phyloP scores from a whole-genome alignment of 2,797 vertebrate genomes.

The Paguma larvata region DNA sequence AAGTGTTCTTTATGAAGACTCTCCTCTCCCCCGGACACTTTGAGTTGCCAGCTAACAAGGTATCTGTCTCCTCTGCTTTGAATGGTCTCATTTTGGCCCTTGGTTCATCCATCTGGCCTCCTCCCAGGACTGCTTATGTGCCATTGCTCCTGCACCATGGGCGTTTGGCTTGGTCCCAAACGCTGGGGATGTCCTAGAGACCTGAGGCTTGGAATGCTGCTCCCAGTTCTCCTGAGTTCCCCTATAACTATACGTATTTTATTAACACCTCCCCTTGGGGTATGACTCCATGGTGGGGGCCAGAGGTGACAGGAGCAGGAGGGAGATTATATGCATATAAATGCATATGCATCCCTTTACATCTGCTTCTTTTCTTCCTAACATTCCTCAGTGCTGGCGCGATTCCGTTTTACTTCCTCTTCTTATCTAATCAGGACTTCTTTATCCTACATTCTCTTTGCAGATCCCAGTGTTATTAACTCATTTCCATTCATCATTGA shows the following conservation, averaged over 20 bases:
- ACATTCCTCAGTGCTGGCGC: not conserved
- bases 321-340: too few species aligned
- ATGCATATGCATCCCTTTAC: not conserved
- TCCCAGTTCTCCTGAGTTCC: not conserved
- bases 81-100: not conserved
- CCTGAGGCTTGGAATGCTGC: not conserved
- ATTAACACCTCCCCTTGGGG: too few species aligned
- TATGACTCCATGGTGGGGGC: accelerated
- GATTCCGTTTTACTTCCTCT: not conserved
- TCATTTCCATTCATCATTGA: not conserved
- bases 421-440: not conserved
- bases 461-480: too few species aligned
- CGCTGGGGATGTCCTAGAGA: not conserved
- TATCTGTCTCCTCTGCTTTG: not conserved
- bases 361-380: not conserved
- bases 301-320: accelerated
- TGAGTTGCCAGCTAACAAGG: not conserved
- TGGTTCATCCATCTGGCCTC: not conserved
- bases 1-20: not conserved
- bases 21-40: not conserved
- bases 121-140: not conserved
- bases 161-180: not conserved
- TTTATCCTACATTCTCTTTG: not conserved
- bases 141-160: too few species aligned
- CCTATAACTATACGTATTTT: not conserved